phyloP scores from a whole-genome alignment of 2,113 vertebrate genomes.

The Nerophis lumbriciformis region DNA sequence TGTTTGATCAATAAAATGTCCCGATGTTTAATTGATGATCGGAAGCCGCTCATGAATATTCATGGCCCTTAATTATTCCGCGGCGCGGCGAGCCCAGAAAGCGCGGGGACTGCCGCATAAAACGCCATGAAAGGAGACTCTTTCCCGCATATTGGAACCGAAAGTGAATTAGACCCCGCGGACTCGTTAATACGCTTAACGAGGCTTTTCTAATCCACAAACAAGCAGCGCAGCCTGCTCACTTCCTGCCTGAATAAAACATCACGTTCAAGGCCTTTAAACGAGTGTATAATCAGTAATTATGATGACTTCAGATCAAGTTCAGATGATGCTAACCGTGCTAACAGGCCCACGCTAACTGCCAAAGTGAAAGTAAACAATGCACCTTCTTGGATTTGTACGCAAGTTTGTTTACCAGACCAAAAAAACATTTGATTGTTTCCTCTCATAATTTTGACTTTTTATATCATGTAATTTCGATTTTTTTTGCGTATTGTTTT shows the following conservation, averaged over 20 bases:
- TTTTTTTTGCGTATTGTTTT: too few species aligned
- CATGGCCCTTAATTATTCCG: neutral
- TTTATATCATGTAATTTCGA: too few species aligned
- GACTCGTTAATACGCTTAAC: slow-evolving; percentile 43
- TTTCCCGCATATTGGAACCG: slow-evolving; percentile 20
- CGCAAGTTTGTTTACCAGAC: too few species aligned
- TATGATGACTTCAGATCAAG: too few species aligned
- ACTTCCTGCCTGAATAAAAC: slow-evolving; percentile 3
- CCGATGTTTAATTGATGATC: slow-evolving; percentile 1
- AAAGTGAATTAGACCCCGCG: slow-evolving; percentile 29
- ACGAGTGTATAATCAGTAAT: too few species aligned
- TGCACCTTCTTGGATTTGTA: too few species aligned
- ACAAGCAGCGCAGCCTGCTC: slow-evolving; percentile 5
- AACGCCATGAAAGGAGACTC: slow-evolving; percentile 8
- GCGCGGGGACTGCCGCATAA: neutral
- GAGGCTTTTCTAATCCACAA: slow-evolving; percentile 45
- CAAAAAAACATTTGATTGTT: too few species aligned
- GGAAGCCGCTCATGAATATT: slow-evolving; percentile 1
- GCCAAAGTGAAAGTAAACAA: too few species aligned
- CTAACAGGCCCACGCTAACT: too few species aligned
- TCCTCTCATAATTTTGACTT: too few species aligned
- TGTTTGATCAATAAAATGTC: neutral
- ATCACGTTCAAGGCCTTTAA: neutral
- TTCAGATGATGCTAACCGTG: too few species aligned
- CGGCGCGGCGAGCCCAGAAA: neutral